These are phyloP conservation scores for Agriopis leucophaearia DNA, from an alignment of 2,888 invertebrate species.

Conservation along the genomic window DNA sequence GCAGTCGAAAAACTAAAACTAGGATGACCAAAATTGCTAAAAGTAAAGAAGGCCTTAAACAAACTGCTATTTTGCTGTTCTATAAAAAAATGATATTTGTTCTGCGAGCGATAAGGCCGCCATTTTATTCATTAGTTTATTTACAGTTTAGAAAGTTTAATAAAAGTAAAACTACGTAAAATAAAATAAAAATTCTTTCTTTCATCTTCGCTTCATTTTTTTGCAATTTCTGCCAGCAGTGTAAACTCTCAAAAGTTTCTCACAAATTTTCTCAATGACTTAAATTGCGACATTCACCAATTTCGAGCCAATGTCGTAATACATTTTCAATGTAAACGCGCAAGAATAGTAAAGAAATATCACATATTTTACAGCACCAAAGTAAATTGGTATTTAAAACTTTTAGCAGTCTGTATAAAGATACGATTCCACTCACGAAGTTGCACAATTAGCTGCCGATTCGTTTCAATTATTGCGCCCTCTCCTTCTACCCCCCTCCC, in stretches of 20 bases:
- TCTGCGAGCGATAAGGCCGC: too few relatives aligned
- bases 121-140: too few relatives aligned
- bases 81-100: too few relatives aligned
- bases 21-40: too few relatives aligned
- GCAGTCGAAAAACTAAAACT: too few relatives aligned
- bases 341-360: neutral
- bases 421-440: slow-evolving; percentile 29
- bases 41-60: too few relatives aligned
- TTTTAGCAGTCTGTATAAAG: slow-evolving; percentile 4
- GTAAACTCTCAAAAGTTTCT: slow-evolving; percentile 3
- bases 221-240: neutral
- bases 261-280: neutral
- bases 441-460: slow-evolving; percentile 39
- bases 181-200: neutral
- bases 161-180: neutral
- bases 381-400: neutral
- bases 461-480: slow-evolving; percentile 31
- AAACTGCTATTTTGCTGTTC: too few relatives aligned
- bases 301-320: neutral
- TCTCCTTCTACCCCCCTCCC: neutral
- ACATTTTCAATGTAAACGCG: neutral
- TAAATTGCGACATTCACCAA: neutral
- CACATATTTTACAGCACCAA: neutral
- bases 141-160: too few relatives aligned
- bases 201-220: neutral